Evolutionary conservation across 1,140 invertebrate genomes (phyloP).

Genomic region (Bombus fervidus): DNA sequence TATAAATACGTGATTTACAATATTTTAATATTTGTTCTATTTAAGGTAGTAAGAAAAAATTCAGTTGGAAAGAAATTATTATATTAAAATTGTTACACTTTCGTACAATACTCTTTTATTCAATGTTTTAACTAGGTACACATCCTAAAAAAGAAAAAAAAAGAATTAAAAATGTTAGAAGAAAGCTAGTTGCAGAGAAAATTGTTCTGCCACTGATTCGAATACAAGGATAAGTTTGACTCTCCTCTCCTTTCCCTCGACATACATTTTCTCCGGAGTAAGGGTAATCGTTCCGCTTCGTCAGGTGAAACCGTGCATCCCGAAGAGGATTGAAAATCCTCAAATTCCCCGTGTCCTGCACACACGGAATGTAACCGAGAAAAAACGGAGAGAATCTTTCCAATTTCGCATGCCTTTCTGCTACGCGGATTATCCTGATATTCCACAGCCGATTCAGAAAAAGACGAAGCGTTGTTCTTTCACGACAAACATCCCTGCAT

Average conservation of each 20-base stretch:
- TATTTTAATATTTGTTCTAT: too few relatives aligned
- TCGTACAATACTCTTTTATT: too few relatives aligned
- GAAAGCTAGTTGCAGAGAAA: neutral
- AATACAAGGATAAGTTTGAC: neutral
- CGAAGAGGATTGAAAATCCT: conserved; percentile 43
- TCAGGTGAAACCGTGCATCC: conserved; percentile 40
- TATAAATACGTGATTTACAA: too few relatives aligned
- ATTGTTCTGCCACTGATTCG: conserved; percentile 11
- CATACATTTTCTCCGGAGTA: neutral
- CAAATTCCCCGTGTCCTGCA: conserved; percentile 1
- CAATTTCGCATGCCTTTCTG: conserved; percentile 43
- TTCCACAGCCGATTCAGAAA: neutral
- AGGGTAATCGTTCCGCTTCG: conserved; percentile 42
- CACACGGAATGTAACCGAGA: neutral
- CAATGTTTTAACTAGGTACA: too few relatives aligned
- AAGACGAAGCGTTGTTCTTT: neutral
- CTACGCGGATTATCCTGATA: neutral
- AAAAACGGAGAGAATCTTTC: conserved; percentile 35
- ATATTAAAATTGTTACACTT: too few relatives aligned
- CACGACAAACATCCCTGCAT: neutral
- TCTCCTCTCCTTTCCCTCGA: neutral
- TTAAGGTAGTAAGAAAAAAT: too few relatives aligned
- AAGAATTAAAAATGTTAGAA: neutral
- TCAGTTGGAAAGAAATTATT: too few relatives aligned
- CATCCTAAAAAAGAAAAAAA: neutral